These are phyloP conservation scores for Atrina japonica DNA, from an alignment of 2,888 invertebrate genomes.

Conservation along the genomic window DNA sequence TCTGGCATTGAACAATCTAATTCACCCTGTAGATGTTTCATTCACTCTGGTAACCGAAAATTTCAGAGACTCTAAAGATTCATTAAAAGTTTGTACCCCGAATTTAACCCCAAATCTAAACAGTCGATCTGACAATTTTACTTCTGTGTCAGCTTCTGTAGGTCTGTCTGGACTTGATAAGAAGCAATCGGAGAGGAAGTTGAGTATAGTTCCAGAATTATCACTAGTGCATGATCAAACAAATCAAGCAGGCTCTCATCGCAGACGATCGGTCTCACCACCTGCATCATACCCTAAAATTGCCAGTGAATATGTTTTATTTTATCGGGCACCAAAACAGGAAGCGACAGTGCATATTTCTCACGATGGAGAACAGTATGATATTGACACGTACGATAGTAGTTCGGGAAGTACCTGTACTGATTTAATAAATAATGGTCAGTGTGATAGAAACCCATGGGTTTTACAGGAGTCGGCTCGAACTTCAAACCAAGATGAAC, in stretches of 20 bases:
- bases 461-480: neutral
- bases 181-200: conserved; percentile 50
- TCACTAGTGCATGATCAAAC: neutral
- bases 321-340: conserved; percentile 47
- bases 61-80: conserved; percentile 52
- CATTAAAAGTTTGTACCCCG: conserved; percentile 50
- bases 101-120: conserved; percentile 51
- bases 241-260: conserved; percentile 9
- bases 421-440: too few relatives aligned
- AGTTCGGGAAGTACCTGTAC: too few relatives aligned
- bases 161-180: neutral
- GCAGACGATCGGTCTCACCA: conserved; percentile 14
- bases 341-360: neutral
- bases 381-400: too few relatives aligned
- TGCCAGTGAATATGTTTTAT: conserved; percentile 61
- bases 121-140: conserved; percentile 1
- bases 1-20: conserved; percentile 52
- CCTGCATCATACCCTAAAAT: conserved; percentile 44
- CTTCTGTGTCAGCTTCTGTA: neutral
- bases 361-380: conserved; percentile 15
- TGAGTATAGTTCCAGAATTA: conserved; percentile 58
- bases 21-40: conserved; percentile 59
- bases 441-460: neutral
- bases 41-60: conserved; percentile 56
- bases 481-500: neutral